phyloP scores from a whole-genome alignment of 2,888 invertebrate genomes.

The Ichneumoninae sp. region DNA sequence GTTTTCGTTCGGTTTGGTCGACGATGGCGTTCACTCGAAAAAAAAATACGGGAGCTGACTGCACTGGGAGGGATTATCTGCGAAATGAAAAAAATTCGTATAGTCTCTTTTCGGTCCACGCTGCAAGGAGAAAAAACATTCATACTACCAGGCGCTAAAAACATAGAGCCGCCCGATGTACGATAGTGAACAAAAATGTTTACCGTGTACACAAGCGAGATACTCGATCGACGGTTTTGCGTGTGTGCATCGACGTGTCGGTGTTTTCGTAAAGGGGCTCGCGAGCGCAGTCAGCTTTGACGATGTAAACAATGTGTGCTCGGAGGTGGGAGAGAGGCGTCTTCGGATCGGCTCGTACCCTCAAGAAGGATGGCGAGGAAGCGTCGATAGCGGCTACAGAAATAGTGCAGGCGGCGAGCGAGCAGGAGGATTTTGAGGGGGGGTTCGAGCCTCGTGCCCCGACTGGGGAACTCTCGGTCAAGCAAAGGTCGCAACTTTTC shows the following conservation, averaged over 20 bases:
- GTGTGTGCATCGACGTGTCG: background rate
- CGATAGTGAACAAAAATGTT: background rate
- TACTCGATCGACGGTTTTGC: background rate
- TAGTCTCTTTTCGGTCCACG: background rate
- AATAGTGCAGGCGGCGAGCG: background rate
- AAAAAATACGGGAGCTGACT: background rate
- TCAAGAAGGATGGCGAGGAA: background rate
- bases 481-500: conserved; percentile 17
- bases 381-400: background rate
- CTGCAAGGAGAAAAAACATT: background rate
- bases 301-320: background rate
- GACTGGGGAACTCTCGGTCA: background rate
- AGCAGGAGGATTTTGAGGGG: background rate
- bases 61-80: background rate
- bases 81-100: background rate
- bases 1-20: background rate
- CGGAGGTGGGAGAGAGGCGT: background rate
- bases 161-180: background rate
- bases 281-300: background rate
- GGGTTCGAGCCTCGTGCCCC: background rate
- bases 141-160: background rate
- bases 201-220: background rate
- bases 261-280: background rate
- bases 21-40: background rate
- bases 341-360: background rate